Evolutionary conservation across 2,113 vertebrate genomes (phyloP).

Genomic region (Lophius piscatorius): DNA sequence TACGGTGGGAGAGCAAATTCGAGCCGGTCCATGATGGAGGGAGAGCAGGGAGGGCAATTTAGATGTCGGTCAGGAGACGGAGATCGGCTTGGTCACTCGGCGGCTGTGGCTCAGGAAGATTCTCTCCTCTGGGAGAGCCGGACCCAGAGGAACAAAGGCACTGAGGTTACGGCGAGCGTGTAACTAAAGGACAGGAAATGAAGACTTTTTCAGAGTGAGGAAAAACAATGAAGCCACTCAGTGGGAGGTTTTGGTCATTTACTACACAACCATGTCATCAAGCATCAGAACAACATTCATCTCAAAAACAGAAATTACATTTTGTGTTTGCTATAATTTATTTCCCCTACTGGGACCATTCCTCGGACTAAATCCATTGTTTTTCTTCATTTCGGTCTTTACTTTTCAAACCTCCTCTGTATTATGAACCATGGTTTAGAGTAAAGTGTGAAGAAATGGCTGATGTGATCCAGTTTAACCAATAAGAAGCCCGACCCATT

Average conservation of each 20-base stretch:
- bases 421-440: not conserved
- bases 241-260: slow-evolving; percentile 67
- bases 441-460: no score
- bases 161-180: slow-evolving; percentile 53
- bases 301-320: slow-evolving; percentile 62
- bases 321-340: slow-evolving; percentile 45
- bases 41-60: slow-evolving; percentile 46
- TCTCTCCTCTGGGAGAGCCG: slow-evolving; percentile 46
- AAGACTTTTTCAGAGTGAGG: slow-evolving; percentile 46
- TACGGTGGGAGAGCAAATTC: slow-evolving; percentile 28
- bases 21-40: slow-evolving; percentile 28
- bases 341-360: slow-evolving; percentile 27
- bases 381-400: no score
- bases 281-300: slow-evolving; percentile 52
- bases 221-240: slow-evolving; percentile 59
- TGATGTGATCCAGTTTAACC: no score
- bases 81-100: slow-evolving; percentile 63
- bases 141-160: slow-evolving; percentile 74
- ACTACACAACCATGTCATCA: slow-evolving; percentile 46
- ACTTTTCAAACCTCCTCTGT: no score
- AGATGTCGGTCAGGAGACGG: slow-evolving; percentile 63
- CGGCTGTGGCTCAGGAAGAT: slow-evolving; percentile 65
- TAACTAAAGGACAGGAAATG: slow-evolving; percentile 68
- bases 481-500: no score
- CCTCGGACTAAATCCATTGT: slow-evolving; percentile 17